phyloP scores from a whole-genome alignment of 2,797 vertebrate species.

The Semaprochilodus insignis region DNA sequence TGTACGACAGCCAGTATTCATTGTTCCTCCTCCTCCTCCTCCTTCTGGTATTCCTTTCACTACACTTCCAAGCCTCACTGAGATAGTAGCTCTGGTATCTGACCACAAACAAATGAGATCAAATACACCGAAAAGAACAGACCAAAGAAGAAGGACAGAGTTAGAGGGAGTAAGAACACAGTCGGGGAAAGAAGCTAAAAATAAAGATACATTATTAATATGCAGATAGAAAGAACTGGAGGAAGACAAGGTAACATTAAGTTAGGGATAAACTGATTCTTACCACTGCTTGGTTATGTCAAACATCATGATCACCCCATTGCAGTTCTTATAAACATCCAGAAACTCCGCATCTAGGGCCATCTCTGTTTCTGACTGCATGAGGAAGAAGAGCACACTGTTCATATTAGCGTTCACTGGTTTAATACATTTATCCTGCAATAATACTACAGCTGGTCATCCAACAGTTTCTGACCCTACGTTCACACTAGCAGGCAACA shows the following conservation, averaged over 20 bases:
- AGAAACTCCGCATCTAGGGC: slow-evolving; percentile 97
- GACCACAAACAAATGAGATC: slow-evolving; percentile 2
- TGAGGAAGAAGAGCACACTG: slow-evolving; percentile 14
- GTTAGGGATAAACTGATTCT: slow-evolving; percentile 71
- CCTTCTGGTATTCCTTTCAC: background rate
- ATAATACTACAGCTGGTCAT: background rate
- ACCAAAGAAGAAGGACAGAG: too few species aligned
- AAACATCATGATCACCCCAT: slow-evolving; percentile 98
- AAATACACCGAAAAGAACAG: background rate
- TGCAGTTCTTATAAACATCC: slow-evolving; percentile 98
- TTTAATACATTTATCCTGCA: background rate
- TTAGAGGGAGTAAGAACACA: too few species aligned
- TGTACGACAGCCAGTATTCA: background rate
- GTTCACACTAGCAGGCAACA: too few species aligned
- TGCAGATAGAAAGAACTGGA: background rate
- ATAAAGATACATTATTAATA: background rate
- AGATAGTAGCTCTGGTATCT: slow-evolving; percentile 21
- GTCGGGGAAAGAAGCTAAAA: background rate
- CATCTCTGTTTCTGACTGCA: slow-evolving; percentile 85
- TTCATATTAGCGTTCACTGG: background rate
- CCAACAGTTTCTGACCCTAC: too few species aligned
- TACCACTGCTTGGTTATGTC: slow-evolving; percentile 99
- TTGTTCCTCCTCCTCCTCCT: background rate
- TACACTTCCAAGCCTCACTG: slow-evolving; percentile 1
- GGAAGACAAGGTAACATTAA: background rate